These are phyloP conservation scores for Mionectes olivaceus DNA, from an alignment of 2,797 vertebrate species.

Conservation along the genomic window DNA sequence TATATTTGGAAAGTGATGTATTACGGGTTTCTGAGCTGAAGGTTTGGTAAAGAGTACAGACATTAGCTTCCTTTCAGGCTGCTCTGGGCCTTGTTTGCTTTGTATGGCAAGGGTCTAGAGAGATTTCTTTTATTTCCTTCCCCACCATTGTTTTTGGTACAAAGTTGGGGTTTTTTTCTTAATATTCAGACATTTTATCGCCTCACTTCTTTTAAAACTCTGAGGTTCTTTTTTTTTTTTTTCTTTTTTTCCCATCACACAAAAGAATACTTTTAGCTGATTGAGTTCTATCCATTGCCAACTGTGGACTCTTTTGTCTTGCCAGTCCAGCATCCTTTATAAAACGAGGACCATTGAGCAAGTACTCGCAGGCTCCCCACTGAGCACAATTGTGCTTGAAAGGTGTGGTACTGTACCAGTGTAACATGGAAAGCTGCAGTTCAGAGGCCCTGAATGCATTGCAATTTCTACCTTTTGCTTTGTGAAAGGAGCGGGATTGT, in stretches of 20 bases:
- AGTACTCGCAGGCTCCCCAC: constrained; percentile 62
- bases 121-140: constrained; percentile 69
- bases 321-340: constrained; percentile 65
- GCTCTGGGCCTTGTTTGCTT: constrained; percentile 64
- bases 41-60: constrained; percentile 40
- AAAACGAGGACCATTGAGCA: constrained; percentile 61
- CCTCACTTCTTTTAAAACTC: constrained; percentile 65
- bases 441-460: constrained; percentile 61
- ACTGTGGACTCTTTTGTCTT: constrained; percentile 67
- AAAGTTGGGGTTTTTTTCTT: constrained; percentile 48
- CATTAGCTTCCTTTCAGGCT: constrained; percentile 69
- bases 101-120: constrained; percentile 63
- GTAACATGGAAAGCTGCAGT: constrained; percentile 51
- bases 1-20: constrained; percentile 62
- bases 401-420: constrained; percentile 72
- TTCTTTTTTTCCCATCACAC: neutral
- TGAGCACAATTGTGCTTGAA: constrained; percentile 67
- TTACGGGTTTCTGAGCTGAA: constrained; percentile 36
- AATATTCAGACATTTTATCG: constrained; percentile 73
- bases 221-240: neutral
- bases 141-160: constrained; percentile 52
- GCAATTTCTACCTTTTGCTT: constrained; percentile 68
- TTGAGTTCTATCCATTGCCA: constrained; percentile 71
- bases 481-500: constrained; percentile 65
- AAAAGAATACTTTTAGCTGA: constrained; percentile 72